A percentile compares a stretch with the other conserved stretches of the same genome.
phyloP scores from a whole-genome alignment of 2,113 vertebrate genomes.

The Lontra canadensis region DNA sequence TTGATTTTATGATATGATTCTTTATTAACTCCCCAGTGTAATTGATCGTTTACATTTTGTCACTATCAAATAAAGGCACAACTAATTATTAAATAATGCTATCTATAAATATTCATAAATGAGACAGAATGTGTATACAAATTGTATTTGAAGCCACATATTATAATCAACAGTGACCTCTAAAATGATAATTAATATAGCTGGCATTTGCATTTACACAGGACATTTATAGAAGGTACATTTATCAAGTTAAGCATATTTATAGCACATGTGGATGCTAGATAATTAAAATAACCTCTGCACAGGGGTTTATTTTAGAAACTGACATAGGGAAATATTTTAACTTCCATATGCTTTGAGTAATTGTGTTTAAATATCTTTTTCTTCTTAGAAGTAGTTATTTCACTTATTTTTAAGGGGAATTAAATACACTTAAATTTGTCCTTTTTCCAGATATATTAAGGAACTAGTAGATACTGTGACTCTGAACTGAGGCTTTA shows the following conservation, averaged over 20 bases:
- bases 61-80: conserved; percentile 4
- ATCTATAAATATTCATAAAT: conserved; percentile 28
- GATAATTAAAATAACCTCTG: conserved; percentile 44
- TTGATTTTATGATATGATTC: not conserved
- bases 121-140: not conserved
- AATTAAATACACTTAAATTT: conserved; percentile 42
- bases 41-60: not conserved
- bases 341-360: conserved; percentile 25
- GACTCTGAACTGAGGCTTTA: conserved; percentile 14
- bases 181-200: conserved; percentile 27
- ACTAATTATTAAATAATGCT: conserved; percentile 5
- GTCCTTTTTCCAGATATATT: conserved; percentile 1
- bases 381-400: conserved; percentile 37
- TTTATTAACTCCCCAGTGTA: not conserved
- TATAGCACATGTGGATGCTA: conserved; percentile 10
- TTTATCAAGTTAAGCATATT: conserved; percentile 37
- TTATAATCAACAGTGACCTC: conserved; percentile 5
- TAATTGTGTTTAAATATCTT: conserved; percentile 26
- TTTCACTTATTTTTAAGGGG: conserved; percentile 44
- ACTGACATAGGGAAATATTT: not conserved
- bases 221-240: not conserved
- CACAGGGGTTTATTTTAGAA: not conserved
- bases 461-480: not conserved
- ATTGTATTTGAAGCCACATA: not conserved
- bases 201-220: not conserved